Base-by-base conservation (phyloP, 2,797 vertebrate species). In the Sebastes dallii region DNA sequence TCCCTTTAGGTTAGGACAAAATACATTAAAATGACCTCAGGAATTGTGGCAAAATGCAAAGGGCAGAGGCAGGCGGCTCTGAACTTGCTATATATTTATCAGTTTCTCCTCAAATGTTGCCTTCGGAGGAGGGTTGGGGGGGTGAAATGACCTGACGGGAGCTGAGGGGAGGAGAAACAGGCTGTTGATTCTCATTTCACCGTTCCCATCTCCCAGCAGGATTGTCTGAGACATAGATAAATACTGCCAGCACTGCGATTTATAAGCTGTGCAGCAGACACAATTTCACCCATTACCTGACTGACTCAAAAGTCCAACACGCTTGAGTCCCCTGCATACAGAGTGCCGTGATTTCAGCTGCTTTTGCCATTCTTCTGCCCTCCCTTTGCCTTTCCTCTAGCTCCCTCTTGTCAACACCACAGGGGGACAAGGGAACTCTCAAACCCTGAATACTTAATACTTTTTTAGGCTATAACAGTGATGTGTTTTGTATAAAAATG, bases 111-210 rank as follows among this genome's bases (percentile, higher is more conserved):
- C 88, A 89, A 86, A 81, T 75, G 81, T 80, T 80, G 86, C 88
- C 72, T 80, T 87, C 9, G 46, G 81, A 79, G 83, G 80, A 77
- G 86, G 80, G 86, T 74, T 52, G 14, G 55, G 24, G 85, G 80
- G 86, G 77, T 86, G 87, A 85, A 89, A 89, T 88, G 91, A 92
- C 92, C 92, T 87, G 92, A 90, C 56, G 75, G 86, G 76, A 82
- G 90, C 85, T 66, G 88, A 91, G 79, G 85, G 83, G 89, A 82
- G 89, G 89, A 85, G 91, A 83, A 71, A 85, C 88, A 73, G 81
- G 90, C 91, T 93, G 94, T 93, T 95, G 92, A 92, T 94, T 95
- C 90, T 93, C 91, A 94, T 94, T 94, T 92, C 86, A 88, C 83
- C 77, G 55, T 75, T 81, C 76, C 88, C 87, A 85, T 94, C 91